A percentile compares a stretch with the other conserved stretches of the same genome.
Evolutionary conservation across 2,113 vertebrate genomes (phyloP).

Genomic region (Capra hircus): DNA sequence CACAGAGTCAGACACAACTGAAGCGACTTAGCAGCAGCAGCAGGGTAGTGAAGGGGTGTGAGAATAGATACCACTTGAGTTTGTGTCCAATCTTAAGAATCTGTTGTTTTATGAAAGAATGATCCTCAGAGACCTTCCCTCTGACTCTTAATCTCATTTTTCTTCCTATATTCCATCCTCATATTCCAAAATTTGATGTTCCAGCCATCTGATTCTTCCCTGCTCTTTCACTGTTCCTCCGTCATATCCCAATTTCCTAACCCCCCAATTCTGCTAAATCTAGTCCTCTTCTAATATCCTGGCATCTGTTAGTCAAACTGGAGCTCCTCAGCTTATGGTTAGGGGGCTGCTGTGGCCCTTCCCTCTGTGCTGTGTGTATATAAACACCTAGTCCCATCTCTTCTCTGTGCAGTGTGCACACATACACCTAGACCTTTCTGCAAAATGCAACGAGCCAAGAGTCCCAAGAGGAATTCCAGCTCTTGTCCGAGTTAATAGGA

Average conservation of each 20-base stretch:
- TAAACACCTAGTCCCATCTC: neutral
- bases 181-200: neutral
- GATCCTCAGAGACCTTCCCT: neutral
- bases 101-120: neutral
- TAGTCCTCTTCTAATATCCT: neutral
- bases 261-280: neutral
- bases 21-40: neutral
- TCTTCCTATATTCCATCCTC: neutral
- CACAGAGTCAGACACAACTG: too few relatives aligned
- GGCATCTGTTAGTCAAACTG: neutral
- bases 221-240: neutral
- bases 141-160: neutral
- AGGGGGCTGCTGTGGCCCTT: accelerated
- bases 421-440: neutral
- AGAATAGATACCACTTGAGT: neutral
- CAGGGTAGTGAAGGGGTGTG: neutral
- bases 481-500: conserved; percentile 63
- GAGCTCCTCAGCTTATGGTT: neutral
- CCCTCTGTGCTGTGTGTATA: neutral
- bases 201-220: neutral
- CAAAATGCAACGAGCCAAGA: neutral
- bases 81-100: neutral
- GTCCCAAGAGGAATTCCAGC: conserved; percentile 33
- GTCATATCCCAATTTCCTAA: neutral
- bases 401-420: neutral